Percentiles rank a stretch among this genome's conserved stretches.
Evolutionary conservation across 2,888 invertebrate species (phyloP).

Genomic region (Hermodice carunculata): DNA sequence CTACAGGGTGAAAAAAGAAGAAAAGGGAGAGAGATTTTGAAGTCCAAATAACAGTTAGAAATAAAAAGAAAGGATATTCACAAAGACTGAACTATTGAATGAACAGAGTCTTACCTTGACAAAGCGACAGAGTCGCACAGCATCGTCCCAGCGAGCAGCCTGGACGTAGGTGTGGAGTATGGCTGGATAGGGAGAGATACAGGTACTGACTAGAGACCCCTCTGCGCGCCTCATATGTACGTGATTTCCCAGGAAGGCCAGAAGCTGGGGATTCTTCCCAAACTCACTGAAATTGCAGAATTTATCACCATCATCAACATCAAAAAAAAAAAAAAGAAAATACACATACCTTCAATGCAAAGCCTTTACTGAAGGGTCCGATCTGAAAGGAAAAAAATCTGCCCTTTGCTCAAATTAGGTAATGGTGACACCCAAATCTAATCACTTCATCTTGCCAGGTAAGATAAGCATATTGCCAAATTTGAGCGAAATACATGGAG

Average conservation of each 20-base stretch:
- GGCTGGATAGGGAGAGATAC: constrained; percentile 79
- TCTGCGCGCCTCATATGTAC: constrained; percentile 89
- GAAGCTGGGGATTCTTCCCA: constrained; percentile 86
- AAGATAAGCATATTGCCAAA: too few relatives aligned
- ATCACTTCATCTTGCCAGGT: too few relatives aligned
- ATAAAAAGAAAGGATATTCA: background rate
- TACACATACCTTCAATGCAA: too few relatives aligned
- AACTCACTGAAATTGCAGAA: too few relatives aligned
- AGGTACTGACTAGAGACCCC: constrained; percentile 84
- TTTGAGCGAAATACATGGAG: too few relatives aligned
- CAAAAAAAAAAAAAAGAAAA: too few relatives aligned
- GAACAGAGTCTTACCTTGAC: constrained; percentile 73
- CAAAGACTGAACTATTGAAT: background rate
- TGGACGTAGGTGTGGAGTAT: constrained; percentile 78
- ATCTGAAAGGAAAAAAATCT: too few relatives aligned
- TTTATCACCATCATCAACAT: too few relatives aligned
- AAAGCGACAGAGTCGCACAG: constrained; percentile 82
- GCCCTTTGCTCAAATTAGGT: too few relatives aligned
- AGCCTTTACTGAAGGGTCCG: too few relatives aligned
- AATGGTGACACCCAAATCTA: too few relatives aligned
- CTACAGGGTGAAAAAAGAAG: background rate
- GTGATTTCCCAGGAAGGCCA: constrained; percentile 86
- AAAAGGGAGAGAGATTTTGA: background rate
- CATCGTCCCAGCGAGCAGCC: constrained; percentile 80
- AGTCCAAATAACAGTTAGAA: background rate